Evolutionary conservation across 2,113 vertebrate genomes (phyloP), one percentile per base, ranked within the genome.

Genomic region (Zootoca vivipara): DNA sequence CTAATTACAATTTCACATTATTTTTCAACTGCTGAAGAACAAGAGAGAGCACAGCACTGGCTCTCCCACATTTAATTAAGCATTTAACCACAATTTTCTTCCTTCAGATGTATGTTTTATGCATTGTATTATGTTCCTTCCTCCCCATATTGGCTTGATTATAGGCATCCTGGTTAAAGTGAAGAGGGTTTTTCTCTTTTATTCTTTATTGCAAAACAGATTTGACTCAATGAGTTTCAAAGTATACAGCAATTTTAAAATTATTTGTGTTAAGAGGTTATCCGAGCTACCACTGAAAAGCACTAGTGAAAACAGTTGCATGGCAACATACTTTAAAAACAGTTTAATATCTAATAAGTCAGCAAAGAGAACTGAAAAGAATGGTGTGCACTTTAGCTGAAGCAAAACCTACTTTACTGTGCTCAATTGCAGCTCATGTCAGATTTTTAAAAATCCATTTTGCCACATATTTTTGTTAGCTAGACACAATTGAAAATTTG

Each of bases 251-350:
- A 0, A 0, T 33, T 20, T 79, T 46, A 35, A 38, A 78, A 82
- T 35, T 77, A 78, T 1, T 69, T 16, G 2, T 65, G 22, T 85
- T 56, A 2, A 69, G 15, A 33, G 26, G 40, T 30, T 62, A 87
- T 33, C 28, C 40, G 62, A 9, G 4, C 7, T 38, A 4, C 12
- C 9, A 9, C 0, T 1, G 82, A 87, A 87, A 89, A 0, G 18
- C 40, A 70, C 62, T 78, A 78, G 62, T 78, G 58, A 52, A 86
- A 78, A 78, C 26, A 46, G 85, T 86, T 86, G 70, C 79, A 56
- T 67, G 75, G 72, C 33, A 82, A 72, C 15, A 8, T 56, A 13
- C 13, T 0, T 2, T 5, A 6, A 15, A 30, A 77, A 33, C 0
- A 7, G 33, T 20, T 15, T 0, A 10, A 1, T 70, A 1, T 73